Base-by-base conservation (phyloP, 2,797 vertebrate species). In the Typhlichthys subterraneus region DNA sequence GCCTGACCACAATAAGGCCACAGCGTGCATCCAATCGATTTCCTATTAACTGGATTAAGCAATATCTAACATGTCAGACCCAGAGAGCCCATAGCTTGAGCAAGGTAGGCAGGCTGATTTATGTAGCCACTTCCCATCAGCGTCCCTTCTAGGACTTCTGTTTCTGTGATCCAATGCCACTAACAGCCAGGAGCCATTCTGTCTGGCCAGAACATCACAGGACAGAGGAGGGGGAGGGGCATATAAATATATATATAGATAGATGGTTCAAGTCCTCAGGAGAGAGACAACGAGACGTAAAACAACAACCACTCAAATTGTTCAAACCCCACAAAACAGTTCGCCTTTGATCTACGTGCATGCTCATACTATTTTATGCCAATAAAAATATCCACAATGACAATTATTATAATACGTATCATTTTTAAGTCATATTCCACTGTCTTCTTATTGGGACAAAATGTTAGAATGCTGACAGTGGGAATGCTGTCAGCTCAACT, bases 131-230 rank as follows among this genome's bases (percentile, higher is more conserved):
- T 85, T 14, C 81, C 84, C 82, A 87, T 81, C 83, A 84, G 88
- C 84, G 88, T 89, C 87, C 82, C 89, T 72, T 79, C 82, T 90
- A 61, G 55, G 85, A 83, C 84, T 86, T 86, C 79, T 85, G 83
- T 82, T 88, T 88, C 86, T 87, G 83, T 84, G 84, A 87, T 87
- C 88, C 17, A 4, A 82, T 86, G 84, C 80, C 85, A 88, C 85
- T 88, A 84, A 89, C 88, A 87, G 87, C 85, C 84, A 90, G 90
- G 89, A 90, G 90, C 88, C 89, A 72, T 69, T 74, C 83, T 87
- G 89, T 90, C 90, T 90, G 88, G 88, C 88, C 87, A 90, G 86
- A 86, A 88, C 82, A 90, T 89, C 87, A 90, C 86, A 91, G 85
- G 84, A 84, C 85, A 89, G 88, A 81, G 8, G 49, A 9, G 13